Evolutionary conservation across 2,113 vertebrate species (phyloP).

Genomic region (Saguinus imperator): DNA sequence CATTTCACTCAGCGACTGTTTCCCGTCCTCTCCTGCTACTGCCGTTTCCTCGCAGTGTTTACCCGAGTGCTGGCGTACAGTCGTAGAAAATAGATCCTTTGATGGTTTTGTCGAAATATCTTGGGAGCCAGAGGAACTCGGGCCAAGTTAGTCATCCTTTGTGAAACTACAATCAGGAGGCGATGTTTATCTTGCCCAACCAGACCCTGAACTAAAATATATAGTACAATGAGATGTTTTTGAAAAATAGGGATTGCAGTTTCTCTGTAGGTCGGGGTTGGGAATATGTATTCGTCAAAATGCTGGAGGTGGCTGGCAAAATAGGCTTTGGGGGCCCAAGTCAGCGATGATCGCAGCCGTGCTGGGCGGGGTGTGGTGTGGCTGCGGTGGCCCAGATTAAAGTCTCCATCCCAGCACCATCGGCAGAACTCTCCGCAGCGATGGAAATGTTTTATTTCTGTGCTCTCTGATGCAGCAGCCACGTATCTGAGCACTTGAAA

Average conservation of each 20-base stretch:
- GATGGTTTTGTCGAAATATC: slow-evolving; percentile 55
- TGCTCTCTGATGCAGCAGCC: not conserved
- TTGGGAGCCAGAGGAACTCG: slow-evolving; percentile 9
- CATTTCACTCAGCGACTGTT: fast-evolving
- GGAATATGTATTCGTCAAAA: not conserved
- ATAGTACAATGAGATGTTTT: not conserved
- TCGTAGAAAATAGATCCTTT: slow-evolving; percentile 49
- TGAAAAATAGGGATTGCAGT: not conserved
- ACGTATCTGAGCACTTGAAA: not conserved
- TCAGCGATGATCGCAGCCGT: not conserved
- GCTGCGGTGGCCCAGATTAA: not conserved
- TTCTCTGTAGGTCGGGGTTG: not conserved
- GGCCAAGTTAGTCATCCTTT: not conserved
- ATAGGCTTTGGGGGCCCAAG: not conserved
- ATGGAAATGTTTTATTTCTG: not conserved
- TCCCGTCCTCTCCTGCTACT: not conserved
- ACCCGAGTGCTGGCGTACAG: fast-evolving
- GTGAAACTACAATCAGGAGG: not conserved
- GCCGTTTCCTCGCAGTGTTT: not conserved
- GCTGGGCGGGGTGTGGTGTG: not conserved
- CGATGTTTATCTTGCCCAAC: not conserved
- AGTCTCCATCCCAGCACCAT: not conserved
- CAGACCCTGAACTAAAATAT: not conserved
- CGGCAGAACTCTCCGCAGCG: not conserved
- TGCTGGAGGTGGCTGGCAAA: not conserved